Percentiles rank a stretch among this genome's conserved stretches.
These are phyloP conservation scores for Ophiothrix spiculata DNA, from an alignment of 35 echinoderm and acorn worm species.

Conservation along the genomic window DNA sequence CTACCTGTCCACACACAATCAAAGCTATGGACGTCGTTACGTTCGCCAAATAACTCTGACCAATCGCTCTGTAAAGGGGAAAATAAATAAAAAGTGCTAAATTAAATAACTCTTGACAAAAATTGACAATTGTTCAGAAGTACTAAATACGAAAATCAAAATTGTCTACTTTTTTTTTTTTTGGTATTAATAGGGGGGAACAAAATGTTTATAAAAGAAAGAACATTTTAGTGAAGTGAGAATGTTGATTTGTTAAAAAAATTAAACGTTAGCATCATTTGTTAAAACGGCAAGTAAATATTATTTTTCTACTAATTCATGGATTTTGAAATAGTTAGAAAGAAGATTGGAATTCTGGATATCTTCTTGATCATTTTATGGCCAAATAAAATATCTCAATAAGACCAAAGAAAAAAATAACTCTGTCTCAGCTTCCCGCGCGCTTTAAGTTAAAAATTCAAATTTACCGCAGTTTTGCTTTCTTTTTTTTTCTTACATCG, in stretches of 20 bases:
- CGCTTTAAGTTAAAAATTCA: too few relatives aligned
- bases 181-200: background rate
- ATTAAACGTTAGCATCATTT: too few relatives aligned
- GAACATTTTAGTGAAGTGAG: too few relatives aligned
- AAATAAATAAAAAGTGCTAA: background rate
- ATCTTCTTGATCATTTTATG: too few relatives aligned
- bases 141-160: background rate
- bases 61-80: conserved; percentile 30
- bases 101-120: background rate
- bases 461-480: too few relatives aligned
- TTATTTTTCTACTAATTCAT: background rate
- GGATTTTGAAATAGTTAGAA: background rate
- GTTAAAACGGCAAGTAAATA: background rate
- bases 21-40: conserved; percentile 30
- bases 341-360: too few relatives aligned
- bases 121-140: background rate
- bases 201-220: too few relatives aligned
- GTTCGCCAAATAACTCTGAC: conserved; percentile 63
- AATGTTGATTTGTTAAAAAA: too few relatives aligned
- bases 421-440: too few relatives aligned
- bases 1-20: conserved; percentile 46
- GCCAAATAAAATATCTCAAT: background rate
- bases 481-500: too few relatives aligned
- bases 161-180: background rate
- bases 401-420: too few relatives aligned